phyloP scores from a whole-genome alignment of 30 jellyfish, hydroid and myxozoan species.

The Hydra vulgaris region DNA sequence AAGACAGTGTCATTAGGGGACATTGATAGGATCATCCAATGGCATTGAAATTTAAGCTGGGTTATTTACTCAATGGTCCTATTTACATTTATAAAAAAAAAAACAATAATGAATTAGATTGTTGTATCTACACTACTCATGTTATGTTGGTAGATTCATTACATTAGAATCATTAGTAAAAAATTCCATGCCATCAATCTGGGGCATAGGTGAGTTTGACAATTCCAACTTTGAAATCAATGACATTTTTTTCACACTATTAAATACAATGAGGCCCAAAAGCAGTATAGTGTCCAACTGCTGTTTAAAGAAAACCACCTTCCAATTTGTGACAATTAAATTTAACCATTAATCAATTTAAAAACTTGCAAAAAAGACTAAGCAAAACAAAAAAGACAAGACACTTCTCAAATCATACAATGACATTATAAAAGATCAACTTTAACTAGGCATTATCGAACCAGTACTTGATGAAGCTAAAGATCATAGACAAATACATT shows the following conservation, averaged over 20 bases:
- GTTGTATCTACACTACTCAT: background rate
- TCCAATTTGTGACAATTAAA: constrained; percentile 2
- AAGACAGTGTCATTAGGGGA: constrained; percentile 15
- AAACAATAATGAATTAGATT: background rate
- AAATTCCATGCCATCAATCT: background rate
- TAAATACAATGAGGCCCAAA: background rate
- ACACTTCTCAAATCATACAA: background rate
- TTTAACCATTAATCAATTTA: background rate
- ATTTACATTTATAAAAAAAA: too few relatives aligned
- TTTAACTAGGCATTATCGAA: background rate
- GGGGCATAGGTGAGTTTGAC: background rate
- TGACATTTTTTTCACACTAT: background rate
- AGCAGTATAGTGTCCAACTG: background rate
- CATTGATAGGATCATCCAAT: constrained; percentile 10
- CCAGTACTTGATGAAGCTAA: background rate
- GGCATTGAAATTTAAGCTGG: constrained; percentile 15
- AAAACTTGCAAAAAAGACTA: background rate
- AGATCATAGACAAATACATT: background rate
- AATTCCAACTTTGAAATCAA: background rate
- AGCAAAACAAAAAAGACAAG: background rate
- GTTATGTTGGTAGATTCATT: background rate
- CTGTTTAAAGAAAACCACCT: background rate
- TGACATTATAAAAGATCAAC: constrained; percentile 4
- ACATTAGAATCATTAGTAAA: background rate
- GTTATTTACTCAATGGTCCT: constrained; percentile 27